Conservation (phyloP, 2,797 vertebrate species). For the Odontamblyopus rebecca region DNA sequence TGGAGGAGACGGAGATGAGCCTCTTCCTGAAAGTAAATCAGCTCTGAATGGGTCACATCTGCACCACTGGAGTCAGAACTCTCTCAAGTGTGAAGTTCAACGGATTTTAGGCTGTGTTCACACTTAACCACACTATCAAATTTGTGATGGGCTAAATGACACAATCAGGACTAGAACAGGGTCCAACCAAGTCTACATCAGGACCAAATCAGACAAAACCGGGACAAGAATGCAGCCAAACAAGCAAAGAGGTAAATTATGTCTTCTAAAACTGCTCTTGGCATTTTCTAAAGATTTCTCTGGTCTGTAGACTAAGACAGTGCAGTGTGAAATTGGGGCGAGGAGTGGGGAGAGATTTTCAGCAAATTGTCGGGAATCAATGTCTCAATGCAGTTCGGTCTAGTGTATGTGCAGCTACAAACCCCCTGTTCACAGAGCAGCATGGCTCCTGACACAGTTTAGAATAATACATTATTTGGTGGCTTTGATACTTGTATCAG, state of each 20-base stretch:
- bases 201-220: background rate
- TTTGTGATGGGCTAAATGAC: too few species aligned
- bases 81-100: constrained; percentile 1
- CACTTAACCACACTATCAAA: background rate
- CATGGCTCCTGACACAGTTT: background rate
- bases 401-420: background rate
- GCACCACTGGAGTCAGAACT: constrained; percentile 23
- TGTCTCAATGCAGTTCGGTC: background rate
- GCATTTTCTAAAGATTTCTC: background rate
- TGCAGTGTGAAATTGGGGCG: background rate
- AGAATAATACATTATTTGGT: background rate
- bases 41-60: constrained; percentile 38
- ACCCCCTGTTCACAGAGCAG: background rate
- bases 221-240: background rate
- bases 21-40: constrained; percentile 41
- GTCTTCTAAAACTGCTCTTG: background rate
- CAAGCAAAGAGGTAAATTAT: background rate
- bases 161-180: background rate
- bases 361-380: background rate
- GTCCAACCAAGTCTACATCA: background rate
- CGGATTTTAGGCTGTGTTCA: background rate
- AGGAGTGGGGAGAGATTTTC: background rate
- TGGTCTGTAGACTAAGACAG: background rate
- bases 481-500: background rate
- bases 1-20: constrained; percentile 57